These are phyloP conservation scores for Entomobrya multifasciata DNA, from an alignment of 2,888 invertebrate genomes.

Conservation along the genomic window DNA sequence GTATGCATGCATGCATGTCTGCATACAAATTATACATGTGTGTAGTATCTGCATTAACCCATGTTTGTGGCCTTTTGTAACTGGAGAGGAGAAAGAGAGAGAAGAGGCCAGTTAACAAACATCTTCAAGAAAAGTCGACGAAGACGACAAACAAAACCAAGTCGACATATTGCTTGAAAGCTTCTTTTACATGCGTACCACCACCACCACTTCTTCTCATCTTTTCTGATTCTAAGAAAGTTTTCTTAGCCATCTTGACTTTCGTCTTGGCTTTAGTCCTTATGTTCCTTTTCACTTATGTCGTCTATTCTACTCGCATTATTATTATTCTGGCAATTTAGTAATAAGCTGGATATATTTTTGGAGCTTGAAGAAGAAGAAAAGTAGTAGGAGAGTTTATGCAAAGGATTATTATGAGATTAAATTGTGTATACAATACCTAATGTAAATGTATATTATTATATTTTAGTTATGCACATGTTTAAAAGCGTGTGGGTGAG, in stretches of 20 bases:
- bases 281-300: not conserved
- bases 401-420: slow-evolving; percentile 14
- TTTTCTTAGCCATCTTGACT: not conserved
- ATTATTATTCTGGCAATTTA: slow-evolving; percentile 19
- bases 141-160: slow-evolving; percentile 11
- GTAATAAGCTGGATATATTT: slow-evolving; percentile 1
- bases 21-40: slow-evolving; percentile 14
- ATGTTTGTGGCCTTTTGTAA: too few relatives aligned
- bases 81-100: not conserved
- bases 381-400: not conserved
- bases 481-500: not conserved
- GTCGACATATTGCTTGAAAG: too few relatives aligned
- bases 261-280: not conserved
- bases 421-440: not conserved
- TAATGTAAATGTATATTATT: not conserved
- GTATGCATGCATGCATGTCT: not conserved
- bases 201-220: not conserved
- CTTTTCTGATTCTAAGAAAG: not conserved
- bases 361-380: not conserved
- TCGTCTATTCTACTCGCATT: slow-evolving; percentile 6
- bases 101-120: slow-evolving; percentile 1
- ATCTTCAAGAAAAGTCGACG: not conserved
- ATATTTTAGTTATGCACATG: not conserved
- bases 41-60: too few relatives aligned
- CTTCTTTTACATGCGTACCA: not conserved